Evolutionary conservation across 1,140 invertebrate species (phyloP).

Genomic region (Lepidurus couesii): DNA sequence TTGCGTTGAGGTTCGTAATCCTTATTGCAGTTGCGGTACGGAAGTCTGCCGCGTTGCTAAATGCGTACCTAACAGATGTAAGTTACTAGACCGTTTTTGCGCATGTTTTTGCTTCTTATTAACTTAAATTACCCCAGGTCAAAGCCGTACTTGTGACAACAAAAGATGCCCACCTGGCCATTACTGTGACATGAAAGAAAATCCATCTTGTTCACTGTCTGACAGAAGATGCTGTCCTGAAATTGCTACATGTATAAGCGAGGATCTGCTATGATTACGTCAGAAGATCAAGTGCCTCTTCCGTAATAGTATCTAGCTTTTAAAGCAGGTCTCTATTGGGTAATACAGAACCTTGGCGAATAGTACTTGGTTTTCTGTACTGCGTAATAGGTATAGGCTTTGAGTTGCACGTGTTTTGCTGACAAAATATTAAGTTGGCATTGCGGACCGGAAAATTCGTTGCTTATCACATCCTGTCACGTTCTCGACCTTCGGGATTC

Average conservation of each 20-base stretch:
- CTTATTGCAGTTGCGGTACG: neutral
- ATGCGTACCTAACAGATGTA: neutral
- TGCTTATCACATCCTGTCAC: conserved; percentile 15
- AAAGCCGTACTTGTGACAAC: neutral
- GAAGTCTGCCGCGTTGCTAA: neutral
- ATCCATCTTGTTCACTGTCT: neutral
- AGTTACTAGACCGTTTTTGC: neutral
- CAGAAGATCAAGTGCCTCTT: too few relatives aligned
- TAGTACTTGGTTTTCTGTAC: too few relatives aligned
- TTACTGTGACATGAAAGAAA: neutral
- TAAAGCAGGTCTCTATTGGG: too few relatives aligned
- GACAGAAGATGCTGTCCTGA: neutral
- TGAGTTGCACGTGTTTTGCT: too few relatives aligned
- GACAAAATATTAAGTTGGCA: neutral
- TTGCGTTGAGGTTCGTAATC: neutral
- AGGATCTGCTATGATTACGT: neutral
- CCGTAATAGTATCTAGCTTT: too few relatives aligned
- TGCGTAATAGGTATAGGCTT: too few relatives aligned
- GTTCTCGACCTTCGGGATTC: neutral
- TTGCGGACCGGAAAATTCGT: neutral
- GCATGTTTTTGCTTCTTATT: neutral
- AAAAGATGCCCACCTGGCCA: neutral
- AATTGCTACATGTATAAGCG: neutral
- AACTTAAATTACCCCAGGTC: neutral
- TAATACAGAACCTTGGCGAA: too few relatives aligned